Percentiles rank a stretch among this genome's conserved stretches.
These are phyloP conservation scores for Rotaria macrura DNA, from an alignment of 2,888 invertebrate genomes.

Conservation along the genomic window DNA sequence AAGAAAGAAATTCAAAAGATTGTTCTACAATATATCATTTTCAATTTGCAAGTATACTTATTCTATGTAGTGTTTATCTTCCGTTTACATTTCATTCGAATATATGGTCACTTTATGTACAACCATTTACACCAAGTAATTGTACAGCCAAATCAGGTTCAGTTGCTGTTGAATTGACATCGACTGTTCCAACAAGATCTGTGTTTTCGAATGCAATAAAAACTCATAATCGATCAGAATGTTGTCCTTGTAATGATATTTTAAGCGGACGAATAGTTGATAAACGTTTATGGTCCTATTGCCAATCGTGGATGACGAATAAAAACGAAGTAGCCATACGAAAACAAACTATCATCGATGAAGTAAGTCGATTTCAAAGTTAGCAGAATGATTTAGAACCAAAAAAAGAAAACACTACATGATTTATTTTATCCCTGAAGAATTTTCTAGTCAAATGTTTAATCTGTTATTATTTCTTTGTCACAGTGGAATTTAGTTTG, in stretches of 20 bases:
- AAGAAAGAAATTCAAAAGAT: background rate
- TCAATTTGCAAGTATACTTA: slow-evolving; percentile 16
- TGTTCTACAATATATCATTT: background rate
- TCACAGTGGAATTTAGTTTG: background rate
- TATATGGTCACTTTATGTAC: slow-evolving; percentile 11
- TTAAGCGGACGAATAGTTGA: background rate
- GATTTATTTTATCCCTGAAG: too few relatives aligned
- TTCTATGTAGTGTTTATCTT: background rate
- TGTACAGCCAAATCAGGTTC: background rate
- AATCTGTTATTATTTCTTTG: background rate
- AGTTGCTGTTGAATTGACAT: background rate
- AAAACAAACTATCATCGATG: background rate
- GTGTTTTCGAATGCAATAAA: background rate
- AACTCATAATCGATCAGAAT: background rate
- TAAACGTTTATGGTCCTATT: background rate
- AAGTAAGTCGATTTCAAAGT: background rate
- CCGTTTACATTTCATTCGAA: slow-evolving; percentile 17
- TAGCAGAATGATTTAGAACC: too few relatives aligned
- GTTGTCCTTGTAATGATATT: background rate
- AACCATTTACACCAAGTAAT: background rate
- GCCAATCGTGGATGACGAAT: background rate
- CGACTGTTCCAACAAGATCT: background rate
- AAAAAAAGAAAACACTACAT: too few relatives aligned
- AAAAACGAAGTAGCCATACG: background rate
- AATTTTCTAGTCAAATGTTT: too few relatives aligned